A percentile compares a stretch with the other conserved stretches of the same genome.
Evolutionary conservation across 2,797 vertebrate genomes (phyloP).

Genomic region (Lindbergichthys nudifrons): DNA sequence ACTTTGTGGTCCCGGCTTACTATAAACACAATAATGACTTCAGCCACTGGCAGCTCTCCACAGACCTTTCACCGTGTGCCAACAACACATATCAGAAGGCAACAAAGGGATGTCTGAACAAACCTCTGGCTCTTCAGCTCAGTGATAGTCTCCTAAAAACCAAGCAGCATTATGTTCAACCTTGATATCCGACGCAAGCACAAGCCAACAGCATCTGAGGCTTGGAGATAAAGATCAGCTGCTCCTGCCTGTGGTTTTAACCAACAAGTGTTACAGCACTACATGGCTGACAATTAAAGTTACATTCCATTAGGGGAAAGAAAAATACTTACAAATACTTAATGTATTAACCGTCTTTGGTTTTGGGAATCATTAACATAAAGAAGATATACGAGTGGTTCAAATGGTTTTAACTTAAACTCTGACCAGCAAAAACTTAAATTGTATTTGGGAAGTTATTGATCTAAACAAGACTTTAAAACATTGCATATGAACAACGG

Average conservation of each 20-base stretch:
- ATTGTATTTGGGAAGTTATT: slow-evolving; percentile 2
- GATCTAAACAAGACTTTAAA: slow-evolving; percentile 7
- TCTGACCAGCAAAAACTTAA: background rate
- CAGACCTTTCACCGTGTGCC: slow-evolving; percentile 64
- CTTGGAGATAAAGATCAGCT: slow-evolving; percentile 39
- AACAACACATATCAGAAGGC: slow-evolving; percentile 61
- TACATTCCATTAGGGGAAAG: background rate
- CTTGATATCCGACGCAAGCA: slow-evolving; percentile 53
- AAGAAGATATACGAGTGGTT: background rate
- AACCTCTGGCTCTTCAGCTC: slow-evolving; percentile 58
- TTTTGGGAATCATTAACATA: background rate
- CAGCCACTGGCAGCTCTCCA: slow-evolving; percentile 62
- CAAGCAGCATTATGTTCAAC: slow-evolving; percentile 52
- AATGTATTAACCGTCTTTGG: background rate
- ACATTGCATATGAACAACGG: slow-evolving; percentile 10
- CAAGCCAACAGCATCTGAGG: slow-evolving; percentile 26
- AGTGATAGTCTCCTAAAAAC: slow-evolving; percentile 63
- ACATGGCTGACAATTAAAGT: background rate
- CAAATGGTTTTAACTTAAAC: slow-evolving; percentile 1
- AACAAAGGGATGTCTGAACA: slow-evolving; percentile 60
- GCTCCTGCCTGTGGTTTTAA: slow-evolving; percentile 41
- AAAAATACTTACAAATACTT: slow-evolving; percentile 48
- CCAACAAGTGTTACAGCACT: slow-evolving; percentile 22
- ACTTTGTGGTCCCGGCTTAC: slow-evolving; percentile 56
- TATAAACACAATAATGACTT: slow-evolving; percentile 64